Base-by-base conservation (phyloP, 2,888 invertebrate genomes). In the Drosophila anceps region DNA sequence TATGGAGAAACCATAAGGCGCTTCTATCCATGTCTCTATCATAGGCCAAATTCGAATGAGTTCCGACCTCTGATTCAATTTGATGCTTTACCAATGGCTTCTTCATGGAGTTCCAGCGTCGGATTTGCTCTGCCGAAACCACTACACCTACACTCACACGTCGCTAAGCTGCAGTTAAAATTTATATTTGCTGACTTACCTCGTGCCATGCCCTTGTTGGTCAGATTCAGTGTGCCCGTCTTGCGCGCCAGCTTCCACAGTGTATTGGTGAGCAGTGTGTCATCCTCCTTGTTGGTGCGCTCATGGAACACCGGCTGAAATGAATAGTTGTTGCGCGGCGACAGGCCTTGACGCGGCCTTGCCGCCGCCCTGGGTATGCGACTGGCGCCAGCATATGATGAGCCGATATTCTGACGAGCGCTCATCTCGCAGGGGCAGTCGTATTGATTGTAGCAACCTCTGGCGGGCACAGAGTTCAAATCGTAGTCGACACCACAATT, bases 211-310 rank as follows among this genome's bases (percentile, higher is more conserved):
- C 96, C 96, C 91, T 95, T 95, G 77, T 96, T 96, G 65, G 96
- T 95, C 81, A 98, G 94, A 94, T 96, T 97, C 46, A 98, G 93
- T 81, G 95, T 95, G 24, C 98, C 98, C 75, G 96, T 96, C 90
- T 95, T 96, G 87, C 97, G 95, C 5, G 97, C 97, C 77, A 95
- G 95, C 93, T 97, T 96, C 65, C 98, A 94, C 84, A 97, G 93
- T 57, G 95, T 95, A 64, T 94, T 94, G 35, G 96, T 95, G 73
- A 97, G 92, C 91, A 95, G 95, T 66, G 94, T 94, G 73, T 96
- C 95, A 88, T 96, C 96, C 77, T 96, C 95, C 3, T 46, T 15
- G 1, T 1, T 61, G 24, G 55, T 50, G 8, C 96, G 96, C 90
- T 95, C 94, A 91, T 96, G 96, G 93, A 97, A 97, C 58, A 97